A percentile compares a stretch with the other conserved stretches of the same genome.
These are phyloP conservation scores for Nineta flava DNA, from an alignment of 2,888 invertebrate species.

Conservation along the genomic window DNA sequence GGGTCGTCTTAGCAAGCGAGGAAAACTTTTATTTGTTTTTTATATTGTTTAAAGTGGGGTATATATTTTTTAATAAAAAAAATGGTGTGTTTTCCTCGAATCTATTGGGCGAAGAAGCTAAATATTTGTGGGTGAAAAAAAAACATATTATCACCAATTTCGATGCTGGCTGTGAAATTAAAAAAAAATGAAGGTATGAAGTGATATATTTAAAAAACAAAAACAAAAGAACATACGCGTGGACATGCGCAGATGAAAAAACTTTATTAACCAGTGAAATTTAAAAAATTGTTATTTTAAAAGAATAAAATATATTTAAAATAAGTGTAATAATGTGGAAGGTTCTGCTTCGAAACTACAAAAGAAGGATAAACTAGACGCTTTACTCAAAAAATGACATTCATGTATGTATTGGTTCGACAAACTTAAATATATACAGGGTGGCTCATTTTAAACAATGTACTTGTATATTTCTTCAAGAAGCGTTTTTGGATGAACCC, in stretches of 20 bases:
- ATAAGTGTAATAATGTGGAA: background rate
- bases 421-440: too few species aligned
- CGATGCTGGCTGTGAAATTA: constrained; percentile 27
- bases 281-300: constrained; percentile 1
- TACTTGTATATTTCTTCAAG: too few species aligned
- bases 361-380: background rate
- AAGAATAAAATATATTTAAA: background rate
- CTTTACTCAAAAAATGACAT: too few species aligned
- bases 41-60: background rate
- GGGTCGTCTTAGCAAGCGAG: constrained; percentile 5
- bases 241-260: too few species aligned
- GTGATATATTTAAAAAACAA: too few species aligned
- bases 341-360: background rate
- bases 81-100: too few species aligned
- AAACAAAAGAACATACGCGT: too few species aligned
- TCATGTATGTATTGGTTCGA: too few species aligned
- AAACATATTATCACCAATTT: background rate
- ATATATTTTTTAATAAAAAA: constrained; percentile 8
- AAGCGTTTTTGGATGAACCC: too few species aligned
- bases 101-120: background rate
- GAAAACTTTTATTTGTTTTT: too few species aligned
- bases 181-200: too few species aligned
- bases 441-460: too few species aligned
- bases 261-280: constrained; percentile 1
- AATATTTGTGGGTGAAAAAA: background rate